Evolutionary conservation across 2,113 vertebrate species (phyloP).

Genomic region (Halcyon senegalensis): DNA sequence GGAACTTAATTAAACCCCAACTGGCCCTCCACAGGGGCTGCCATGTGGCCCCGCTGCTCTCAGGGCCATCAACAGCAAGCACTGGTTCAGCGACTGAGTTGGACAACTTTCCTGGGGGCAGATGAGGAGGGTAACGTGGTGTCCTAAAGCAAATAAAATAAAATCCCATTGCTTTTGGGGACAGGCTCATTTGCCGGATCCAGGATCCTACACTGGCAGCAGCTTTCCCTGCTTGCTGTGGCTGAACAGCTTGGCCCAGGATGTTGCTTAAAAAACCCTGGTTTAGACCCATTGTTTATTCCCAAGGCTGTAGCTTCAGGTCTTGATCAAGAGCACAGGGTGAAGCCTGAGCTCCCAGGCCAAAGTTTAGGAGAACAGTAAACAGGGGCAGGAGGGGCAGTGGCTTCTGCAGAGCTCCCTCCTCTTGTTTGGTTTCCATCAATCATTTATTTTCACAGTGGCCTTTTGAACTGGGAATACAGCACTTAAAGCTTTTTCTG

Average conservation of each 20-base stretch:
- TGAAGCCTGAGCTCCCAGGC: not conserved
- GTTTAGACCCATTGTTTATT: not conserved
- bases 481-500: not conserved
- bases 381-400: not conserved
- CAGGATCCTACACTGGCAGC: not conserved
- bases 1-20: not conserved
- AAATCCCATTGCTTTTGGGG: not conserved
- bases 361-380: not conserved
- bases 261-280: not conserved
- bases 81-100: fast-evolving
- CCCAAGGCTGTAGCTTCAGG: not conserved
- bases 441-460: not conserved
- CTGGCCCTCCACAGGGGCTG: not conserved
- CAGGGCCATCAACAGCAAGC: not conserved
- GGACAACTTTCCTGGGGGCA: not conserved
- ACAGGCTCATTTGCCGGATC: not conserved
- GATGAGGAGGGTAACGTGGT: not conserved
- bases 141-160: not conserved
- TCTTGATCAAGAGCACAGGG: not conserved
- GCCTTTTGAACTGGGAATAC: not conserved
- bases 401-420: not conserved
- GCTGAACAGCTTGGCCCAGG: not conserved
- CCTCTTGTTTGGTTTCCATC: not conserved
- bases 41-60: fast-evolving
- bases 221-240: not conserved